A percentile compares a stretch with the other conserved stretches of the same genome.
These are phyloP conservation scores for Leptopterna dolabrata DNA, from an alignment of 2,888 invertebrate genomes.

Conservation along the genomic window DNA sequence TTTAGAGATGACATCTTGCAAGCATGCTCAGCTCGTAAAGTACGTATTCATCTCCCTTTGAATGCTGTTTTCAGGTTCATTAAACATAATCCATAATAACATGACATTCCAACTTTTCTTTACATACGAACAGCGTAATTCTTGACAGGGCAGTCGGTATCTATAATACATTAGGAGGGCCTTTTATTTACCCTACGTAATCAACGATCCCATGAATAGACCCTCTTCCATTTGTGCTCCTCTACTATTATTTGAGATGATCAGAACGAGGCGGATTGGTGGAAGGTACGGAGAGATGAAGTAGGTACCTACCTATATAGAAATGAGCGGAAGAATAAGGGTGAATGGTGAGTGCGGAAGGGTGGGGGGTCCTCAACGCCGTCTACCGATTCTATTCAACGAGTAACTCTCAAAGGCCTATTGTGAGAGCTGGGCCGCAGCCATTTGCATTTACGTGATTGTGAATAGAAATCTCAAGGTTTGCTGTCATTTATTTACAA, in stretches of 20 bases:
- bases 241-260: not conserved
- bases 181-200: no score
- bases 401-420: not conserved
- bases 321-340: not conserved
- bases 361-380: not conserved
- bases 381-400: not conserved
- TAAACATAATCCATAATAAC: no score
- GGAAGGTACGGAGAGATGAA: not conserved
- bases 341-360: not conserved
- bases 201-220: no score
- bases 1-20: no score
- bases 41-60: no score
- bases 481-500: constrained; percentile 3
- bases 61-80: no score
- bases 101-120: no score
- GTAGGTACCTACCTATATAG: not conserved
- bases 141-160: no score
- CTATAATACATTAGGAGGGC: no score
- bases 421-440: not conserved
- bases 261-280: not conserved
- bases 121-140: no score
- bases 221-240: no score
- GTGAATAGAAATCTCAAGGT: constrained; percentile 3
- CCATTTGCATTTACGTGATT: not conserved
- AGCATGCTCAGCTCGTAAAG: no score